Evolutionary conservation across 2,888 invertebrate species (phyloP).

Genomic region (Minunthozetes semirufus): DNA sequence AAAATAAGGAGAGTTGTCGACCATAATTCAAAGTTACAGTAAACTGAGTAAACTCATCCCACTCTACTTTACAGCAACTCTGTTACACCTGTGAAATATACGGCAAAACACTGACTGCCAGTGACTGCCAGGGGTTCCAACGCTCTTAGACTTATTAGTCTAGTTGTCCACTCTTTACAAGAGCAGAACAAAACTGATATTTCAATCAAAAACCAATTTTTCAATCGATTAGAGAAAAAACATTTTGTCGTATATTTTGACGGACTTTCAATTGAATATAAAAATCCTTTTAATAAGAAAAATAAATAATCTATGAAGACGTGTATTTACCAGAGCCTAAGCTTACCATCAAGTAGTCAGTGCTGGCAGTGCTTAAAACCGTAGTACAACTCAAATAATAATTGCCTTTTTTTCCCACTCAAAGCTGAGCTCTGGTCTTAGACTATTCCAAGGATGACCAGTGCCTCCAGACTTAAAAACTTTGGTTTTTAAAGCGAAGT

Average conservation of each 20-base stretch:
- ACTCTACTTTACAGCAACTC: not conserved
- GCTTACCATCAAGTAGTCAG: not conserved
- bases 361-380: not conserved
- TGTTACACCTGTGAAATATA: not conserved
- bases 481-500: not conserved
- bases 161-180: too few relatives aligned
- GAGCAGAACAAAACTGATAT: too few relatives aligned
- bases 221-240: too few relatives aligned
- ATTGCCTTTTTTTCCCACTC: not conserved
- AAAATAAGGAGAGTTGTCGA: not conserved
- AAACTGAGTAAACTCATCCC: not conserved
- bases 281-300: too few relatives aligned
- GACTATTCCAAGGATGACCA: conserved; percentile 27
- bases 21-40: not conserved
- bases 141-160: too few relatives aligned
- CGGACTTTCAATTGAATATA: too few relatives aligned
- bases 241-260: too few relatives aligned
- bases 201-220: too few relatives aligned
- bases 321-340: not conserved
- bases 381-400: not conserved
- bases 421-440: not conserved
- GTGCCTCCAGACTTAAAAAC: conserved; percentile 10
- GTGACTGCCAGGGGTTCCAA: not conserved
- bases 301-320: too few relatives aligned
- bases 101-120: not conserved